Percentiles rank a stretch among this genome's conserved stretches.
These are phyloP conservation scores for Loris lydekkerianus DNA, from an alignment of 2,797 vertebrate species.

Conservation along the genomic window DNA sequence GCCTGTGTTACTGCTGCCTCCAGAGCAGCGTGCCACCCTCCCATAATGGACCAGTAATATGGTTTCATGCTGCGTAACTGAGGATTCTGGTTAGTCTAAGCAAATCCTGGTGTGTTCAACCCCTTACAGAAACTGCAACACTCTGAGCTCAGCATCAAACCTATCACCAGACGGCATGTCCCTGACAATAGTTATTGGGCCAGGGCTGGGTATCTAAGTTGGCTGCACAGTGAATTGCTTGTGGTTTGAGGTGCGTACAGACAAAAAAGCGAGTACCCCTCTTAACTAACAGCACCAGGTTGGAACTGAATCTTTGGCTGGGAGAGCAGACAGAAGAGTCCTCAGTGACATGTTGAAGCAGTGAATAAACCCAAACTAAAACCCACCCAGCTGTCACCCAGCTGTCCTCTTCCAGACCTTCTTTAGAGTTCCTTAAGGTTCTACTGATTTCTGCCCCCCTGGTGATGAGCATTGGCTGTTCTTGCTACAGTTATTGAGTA, in stretches of 20 bases:
- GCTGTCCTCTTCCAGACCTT: neutral
- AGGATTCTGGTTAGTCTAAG: neutral
- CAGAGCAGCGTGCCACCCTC: neutral
- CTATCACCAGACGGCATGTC: neutral
- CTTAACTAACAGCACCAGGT: neutral
- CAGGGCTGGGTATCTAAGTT: neutral
- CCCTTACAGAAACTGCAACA: rapidly evolving
- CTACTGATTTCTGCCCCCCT: neutral
- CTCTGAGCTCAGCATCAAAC: neutral
- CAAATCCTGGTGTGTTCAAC: neutral
- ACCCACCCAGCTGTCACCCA: neutral
- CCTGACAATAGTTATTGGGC: neutral
- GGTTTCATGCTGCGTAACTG: neutral
- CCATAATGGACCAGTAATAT: neutral
- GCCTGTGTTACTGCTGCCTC: neutral
- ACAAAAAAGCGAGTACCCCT: neutral
- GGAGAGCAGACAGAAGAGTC: neutral
- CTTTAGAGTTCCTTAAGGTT: neutral
- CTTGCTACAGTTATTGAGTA: neutral
- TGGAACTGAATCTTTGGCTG: neutral
- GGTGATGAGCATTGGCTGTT: neutral
- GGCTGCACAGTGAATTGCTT: neutral
- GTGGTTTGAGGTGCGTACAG: neutral
- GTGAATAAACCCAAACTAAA: constrained; percentile 18
- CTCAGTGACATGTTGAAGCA: neutral